Evolutionary conservation across 2,888 invertebrate species (phyloP).

Genomic region (Drosophila suboccidentalis): DNA sequence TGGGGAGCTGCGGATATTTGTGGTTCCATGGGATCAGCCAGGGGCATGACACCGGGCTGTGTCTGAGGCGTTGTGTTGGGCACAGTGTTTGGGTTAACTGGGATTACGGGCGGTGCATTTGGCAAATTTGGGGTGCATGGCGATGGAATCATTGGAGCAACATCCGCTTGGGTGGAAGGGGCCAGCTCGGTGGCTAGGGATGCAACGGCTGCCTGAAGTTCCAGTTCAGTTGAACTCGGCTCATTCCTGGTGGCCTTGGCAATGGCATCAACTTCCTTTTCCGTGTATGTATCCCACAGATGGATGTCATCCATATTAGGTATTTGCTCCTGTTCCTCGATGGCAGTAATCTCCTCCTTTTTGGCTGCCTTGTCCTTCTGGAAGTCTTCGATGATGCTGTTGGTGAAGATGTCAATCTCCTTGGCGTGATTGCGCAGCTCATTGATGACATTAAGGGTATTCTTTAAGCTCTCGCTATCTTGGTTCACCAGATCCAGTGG

Average conservation of each 20-base stretch:
- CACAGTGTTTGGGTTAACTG: conserved; percentile 10
- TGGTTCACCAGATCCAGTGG: conserved; percentile 68
- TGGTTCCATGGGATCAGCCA: conserved; percentile 39
- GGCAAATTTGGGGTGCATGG: conserved; percentile 24
- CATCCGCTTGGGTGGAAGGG: conserved; percentile 16
- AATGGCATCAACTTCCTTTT: conserved; percentile 47
- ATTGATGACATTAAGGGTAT: conserved; percentile 68
- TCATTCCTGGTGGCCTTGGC: not conserved
- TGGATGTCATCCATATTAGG: not conserved
- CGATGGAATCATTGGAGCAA: conserved; percentile 25
- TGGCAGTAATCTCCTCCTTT: not conserved
- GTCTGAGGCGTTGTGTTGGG: conserved; percentile 28
- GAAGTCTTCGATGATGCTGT: conserved; percentile 57
- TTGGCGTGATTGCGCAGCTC: conserved; percentile 63
- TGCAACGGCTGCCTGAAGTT: not conserved
- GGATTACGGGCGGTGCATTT: conserved; percentile 6
- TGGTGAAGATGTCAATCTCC: conserved; percentile 75
- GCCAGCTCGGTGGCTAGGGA: conserved; percentile 2
- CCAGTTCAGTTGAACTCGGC: not conserved
- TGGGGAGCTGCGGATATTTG: conserved; percentile 28
- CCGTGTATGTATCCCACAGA: conserved; percentile 1
- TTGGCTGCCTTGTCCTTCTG: not conserved
- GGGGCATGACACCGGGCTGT: conserved; percentile 15
- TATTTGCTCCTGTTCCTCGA: conserved; percentile 5
- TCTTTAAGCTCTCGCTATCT: conserved; percentile 57